Conservation (phyloP, 2,113 vertebrate species). For the Dinomys branickii region DNA sequence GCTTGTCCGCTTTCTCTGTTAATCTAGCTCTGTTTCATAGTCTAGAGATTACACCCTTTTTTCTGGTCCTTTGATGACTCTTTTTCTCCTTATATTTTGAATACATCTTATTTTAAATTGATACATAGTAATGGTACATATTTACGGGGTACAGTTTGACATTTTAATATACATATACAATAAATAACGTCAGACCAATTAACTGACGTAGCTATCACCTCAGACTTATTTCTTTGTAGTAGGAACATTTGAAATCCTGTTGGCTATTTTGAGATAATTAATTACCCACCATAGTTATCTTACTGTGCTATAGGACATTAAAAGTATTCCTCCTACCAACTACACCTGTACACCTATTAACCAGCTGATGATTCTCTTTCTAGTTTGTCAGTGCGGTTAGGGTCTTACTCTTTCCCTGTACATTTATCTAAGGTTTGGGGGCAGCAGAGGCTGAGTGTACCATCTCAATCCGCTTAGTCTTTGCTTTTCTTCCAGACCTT, state of each 20-base stretch:
- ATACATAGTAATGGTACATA: not conserved
- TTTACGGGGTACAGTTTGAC: not conserved
- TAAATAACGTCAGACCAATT: not conserved
- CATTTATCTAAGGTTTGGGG: conserved; percentile 6
- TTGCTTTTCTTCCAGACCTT: conserved; percentile 3
- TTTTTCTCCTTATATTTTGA: not conserved
- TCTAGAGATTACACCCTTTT: not conserved
- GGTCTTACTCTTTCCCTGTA: not conserved
- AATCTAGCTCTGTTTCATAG: not conserved
- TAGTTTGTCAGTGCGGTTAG: not conserved
- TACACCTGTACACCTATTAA: not conserved
- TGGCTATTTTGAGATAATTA: not conserved
- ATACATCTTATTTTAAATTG: not conserved
- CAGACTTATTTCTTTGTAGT: not conserved
- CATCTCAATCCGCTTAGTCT: not conserved
- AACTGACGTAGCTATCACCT: not conserved
- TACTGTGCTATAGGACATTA: not conserved
- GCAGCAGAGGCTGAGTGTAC: not conserved
- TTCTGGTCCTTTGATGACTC: not conserved
- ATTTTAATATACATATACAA: not conserved
- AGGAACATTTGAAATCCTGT: no score
- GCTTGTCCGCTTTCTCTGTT: not conserved
- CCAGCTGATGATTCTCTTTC: not conserved
- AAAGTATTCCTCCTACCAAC: not conserved
- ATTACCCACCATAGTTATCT: not conserved